Conservation (phyloP, 1,140 invertebrate genomes). For the Archivesica marissinica region DNA sequence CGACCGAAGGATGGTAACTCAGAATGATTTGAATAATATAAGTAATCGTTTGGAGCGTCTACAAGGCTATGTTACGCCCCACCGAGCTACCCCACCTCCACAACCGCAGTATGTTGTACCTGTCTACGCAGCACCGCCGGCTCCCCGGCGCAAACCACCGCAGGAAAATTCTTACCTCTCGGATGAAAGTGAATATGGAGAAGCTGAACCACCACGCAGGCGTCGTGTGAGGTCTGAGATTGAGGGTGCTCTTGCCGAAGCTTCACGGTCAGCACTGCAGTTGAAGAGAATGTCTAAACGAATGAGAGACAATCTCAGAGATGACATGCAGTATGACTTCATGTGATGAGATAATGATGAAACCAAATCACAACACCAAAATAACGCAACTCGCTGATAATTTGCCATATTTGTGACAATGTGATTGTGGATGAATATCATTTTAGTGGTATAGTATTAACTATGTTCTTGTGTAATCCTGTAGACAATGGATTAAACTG, state of each 20-base stretch:
- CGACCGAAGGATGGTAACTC: constrained; percentile 65
- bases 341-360: constrained; percentile 30
- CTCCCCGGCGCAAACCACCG: constrained; percentile 65
- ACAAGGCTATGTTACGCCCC: constrained; percentile 71
- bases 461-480: not conserved
- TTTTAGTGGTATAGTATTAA: not conserved
- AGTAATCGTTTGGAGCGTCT: constrained; percentile 75
- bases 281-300: constrained; percentile 78
- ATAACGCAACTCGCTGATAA: constrained; percentile 45
- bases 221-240: constrained; percentile 41
- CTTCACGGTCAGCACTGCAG: constrained; percentile 71
- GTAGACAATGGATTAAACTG: not conserved
- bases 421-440: constrained; percentile 6
- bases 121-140: constrained; percentile 63
- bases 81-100: constrained; percentile 60
- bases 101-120: constrained; percentile 69
- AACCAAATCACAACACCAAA: not conserved
- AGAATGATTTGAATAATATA: constrained; percentile 77
- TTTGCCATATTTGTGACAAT: constrained; percentile 58
- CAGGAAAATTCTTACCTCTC: constrained; percentile 74
- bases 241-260: constrained; percentile 73
- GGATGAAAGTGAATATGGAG: constrained; percentile 71
- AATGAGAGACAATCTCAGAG: constrained; percentile 77
- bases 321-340: constrained; percentile 71
- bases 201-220: constrained; percentile 59